These are phyloP conservation scores for Anthopleura xanthogrammica DNA, from an alignment of 92 coral and sea anemone species.

Conservation along the genomic window DNA sequence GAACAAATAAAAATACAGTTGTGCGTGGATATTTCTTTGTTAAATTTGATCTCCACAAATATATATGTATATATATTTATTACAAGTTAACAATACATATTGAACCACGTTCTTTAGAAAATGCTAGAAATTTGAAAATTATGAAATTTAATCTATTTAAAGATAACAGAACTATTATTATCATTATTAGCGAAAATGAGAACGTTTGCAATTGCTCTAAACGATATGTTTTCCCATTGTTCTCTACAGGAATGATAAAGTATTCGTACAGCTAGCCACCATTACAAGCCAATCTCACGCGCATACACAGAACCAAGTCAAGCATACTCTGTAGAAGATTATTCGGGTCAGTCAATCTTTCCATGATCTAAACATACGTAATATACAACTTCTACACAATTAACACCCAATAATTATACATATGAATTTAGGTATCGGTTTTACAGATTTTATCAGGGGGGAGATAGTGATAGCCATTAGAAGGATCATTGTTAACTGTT, in stretches of 20 bases:
- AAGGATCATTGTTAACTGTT: slow-evolving; percentile 18
- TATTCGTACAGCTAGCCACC: neutral
- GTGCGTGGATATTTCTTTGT: neutral
- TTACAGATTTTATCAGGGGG: neutral
- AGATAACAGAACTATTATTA: too few species aligned
- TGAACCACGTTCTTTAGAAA: too few species aligned
- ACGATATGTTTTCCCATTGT: too few species aligned
- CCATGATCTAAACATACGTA: neutral
- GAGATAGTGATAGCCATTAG: slow-evolving; percentile 4
- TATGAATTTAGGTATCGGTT: neutral
- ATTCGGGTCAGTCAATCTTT: neutral
- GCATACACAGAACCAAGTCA: neutral
- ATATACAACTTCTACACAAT: neutral
- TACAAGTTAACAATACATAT: neutral
- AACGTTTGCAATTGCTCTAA: too few species aligned
- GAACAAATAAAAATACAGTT: neutral
- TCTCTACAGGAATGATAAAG: neutral
- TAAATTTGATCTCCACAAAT: neutral
- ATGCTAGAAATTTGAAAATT: too few species aligned
- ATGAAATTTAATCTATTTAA: too few species aligned
- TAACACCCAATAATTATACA: neutral
- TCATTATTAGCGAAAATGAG: too few species aligned
- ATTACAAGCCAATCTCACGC: neutral
- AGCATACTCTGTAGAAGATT: neutral
- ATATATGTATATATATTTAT: neutral